Evolutionary conservation across 2,113 vertebrate genomes (phyloP).

Genomic region (Microtus richardsoni): DNA sequence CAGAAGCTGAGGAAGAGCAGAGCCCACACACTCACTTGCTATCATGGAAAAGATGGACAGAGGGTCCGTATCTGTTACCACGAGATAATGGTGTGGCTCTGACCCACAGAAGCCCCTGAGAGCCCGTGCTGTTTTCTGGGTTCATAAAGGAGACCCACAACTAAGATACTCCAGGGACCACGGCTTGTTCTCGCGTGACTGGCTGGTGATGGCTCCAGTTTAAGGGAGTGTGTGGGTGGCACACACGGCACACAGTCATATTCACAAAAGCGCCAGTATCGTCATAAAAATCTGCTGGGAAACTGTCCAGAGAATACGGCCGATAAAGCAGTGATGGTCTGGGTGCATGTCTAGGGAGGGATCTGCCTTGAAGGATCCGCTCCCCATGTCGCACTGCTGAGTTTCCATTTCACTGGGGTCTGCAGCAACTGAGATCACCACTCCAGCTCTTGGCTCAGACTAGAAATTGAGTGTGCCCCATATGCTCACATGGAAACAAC

Average conservation of each 20-base stretch:
- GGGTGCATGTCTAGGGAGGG: too few species aligned
- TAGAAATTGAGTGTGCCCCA: background rate
- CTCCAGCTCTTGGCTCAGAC: background rate
- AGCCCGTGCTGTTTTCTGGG: background rate
- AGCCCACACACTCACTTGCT: background rate
- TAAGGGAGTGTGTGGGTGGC: background rate
- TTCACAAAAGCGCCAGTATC: background rate
- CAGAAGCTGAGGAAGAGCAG: background rate
- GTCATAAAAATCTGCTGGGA: background rate
- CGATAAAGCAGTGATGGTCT: background rate
- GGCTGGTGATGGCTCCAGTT: too few species aligned
- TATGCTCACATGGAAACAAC: background rate
- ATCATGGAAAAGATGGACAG: too few species aligned
- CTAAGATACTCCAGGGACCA: background rate
- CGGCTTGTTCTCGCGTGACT: background rate
- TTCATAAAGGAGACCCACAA: background rate
- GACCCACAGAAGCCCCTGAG: background rate
- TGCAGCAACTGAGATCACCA: background rate
- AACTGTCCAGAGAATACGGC: too few species aligned
- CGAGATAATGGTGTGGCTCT: background rate
- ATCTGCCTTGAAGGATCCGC: accelerated
- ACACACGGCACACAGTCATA: background rate
- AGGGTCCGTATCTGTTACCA: background rate
- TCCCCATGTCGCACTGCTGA: accelerated
- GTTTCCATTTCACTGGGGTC: background rate